phyloP scores from a whole-genome alignment of 2,888 invertebrate species.

The Pyrocoelia pectoralis region DNA sequence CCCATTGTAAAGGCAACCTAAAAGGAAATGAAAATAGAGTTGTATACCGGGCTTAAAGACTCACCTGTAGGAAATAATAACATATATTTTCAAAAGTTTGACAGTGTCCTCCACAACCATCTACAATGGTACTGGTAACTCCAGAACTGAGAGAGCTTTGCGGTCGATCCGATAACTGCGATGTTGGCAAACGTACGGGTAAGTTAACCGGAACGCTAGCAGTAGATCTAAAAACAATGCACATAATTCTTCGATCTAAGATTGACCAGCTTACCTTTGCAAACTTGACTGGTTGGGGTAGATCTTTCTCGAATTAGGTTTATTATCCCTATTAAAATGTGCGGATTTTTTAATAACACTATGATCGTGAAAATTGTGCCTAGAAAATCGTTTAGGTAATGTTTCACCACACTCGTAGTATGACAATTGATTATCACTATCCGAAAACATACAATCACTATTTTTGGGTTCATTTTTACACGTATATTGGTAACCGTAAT shows the following conservation, averaged over 20 bases:
- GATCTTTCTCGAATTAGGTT: conserved; percentile 27
- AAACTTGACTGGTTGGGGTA: conserved; percentile 37
- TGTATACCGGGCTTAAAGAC: neutral
- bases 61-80: conserved; percentile 73
- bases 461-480: conserved; percentile 42
- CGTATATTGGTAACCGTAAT: conserved; percentile 47
- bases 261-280: conserved; percentile 26
- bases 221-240: conserved; percentile 6
- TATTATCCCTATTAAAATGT: conserved; percentile 25
- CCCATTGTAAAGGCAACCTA: conserved; percentile 74
- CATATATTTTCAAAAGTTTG: conserved; percentile 76
- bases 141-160: conserved; percentile 57
- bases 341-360: conserved; percentile 41
- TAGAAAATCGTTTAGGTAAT: conserved; percentile 46
- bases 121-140: conserved; percentile 64
- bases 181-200: conserved; percentile 16
- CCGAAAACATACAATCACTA: conserved; percentile 49
- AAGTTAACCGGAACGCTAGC: conserved; percentile 5
- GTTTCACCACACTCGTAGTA: conserved; percentile 50
- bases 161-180: conserved; percentile 49
- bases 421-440: conserved; percentile 51
- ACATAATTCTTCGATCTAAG: neutral
- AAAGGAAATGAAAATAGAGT: conserved; percentile 27
- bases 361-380: conserved; percentile 42
- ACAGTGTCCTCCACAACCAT: conserved; percentile 75